Evolutionary conservation across 2,797 vertebrate genomes (phyloP).

Genomic region (Lacerta viridis): DNA sequence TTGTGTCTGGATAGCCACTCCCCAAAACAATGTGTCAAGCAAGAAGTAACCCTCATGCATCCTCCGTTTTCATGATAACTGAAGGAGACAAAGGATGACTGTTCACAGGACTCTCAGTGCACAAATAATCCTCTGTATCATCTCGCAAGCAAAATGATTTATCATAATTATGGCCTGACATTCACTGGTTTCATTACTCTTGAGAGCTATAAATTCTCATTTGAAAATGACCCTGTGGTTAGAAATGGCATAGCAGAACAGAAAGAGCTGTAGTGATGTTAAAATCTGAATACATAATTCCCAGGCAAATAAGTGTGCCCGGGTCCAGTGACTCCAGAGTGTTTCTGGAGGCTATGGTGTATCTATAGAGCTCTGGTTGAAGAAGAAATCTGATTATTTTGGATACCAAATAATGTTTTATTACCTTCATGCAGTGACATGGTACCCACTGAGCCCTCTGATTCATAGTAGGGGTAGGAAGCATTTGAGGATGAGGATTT

Average conservation of each 20-base stretch:
- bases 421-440: background rate
- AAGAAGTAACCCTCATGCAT: constrained; percentile 20
- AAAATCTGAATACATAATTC: constrained; percentile 6
- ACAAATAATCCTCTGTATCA: constrained; percentile 55
- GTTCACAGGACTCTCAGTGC: background rate
- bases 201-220: constrained; percentile 47
- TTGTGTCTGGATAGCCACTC: background rate
- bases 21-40: background rate
- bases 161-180: constrained; percentile 54
- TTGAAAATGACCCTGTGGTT: constrained; percentile 44
- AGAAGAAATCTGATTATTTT: background rate
- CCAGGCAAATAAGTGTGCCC: background rate
- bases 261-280: constrained; percentile 26
- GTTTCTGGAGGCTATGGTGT: background rate
- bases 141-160: constrained; percentile 63
- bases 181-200: constrained; percentile 42
- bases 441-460: too few species aligned
- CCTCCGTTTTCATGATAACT: constrained; percentile 53
- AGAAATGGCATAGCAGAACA: constrained; percentile 19
- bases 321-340: background rate
- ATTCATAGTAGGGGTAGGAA: too few species aligned
- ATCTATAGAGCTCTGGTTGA: background rate
- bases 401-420: background rate
- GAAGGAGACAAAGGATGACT: constrained; percentile 48
- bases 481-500: too few species aligned